A percentile compares a stretch with the other conserved stretches of the same genome.
Evolutionary conservation across 2,888 invertebrate species (phyloP).

Genomic region (Limnephilus lunatus): DNA sequence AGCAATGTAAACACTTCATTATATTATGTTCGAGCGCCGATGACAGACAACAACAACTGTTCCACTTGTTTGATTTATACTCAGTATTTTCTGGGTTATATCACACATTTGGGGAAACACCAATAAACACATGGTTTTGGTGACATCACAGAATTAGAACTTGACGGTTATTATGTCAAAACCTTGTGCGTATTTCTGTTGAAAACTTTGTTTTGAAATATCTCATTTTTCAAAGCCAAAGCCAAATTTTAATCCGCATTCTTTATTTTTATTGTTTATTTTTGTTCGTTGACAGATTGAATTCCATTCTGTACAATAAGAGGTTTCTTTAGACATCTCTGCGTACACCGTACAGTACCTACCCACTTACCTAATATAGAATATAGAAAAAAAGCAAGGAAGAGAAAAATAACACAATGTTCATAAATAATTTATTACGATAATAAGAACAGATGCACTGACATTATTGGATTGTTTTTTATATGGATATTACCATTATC

Average conservation of each 20-base stretch:
- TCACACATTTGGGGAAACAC: neutral
- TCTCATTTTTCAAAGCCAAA: neutral
- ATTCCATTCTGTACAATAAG: neutral
- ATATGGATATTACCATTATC: neutral
- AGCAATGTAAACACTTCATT: slow-evolving; percentile 19
- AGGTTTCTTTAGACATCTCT: neutral
- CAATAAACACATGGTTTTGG: neutral
- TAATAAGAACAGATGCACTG: no score
- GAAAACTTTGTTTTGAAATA: neutral
- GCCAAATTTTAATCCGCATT: neutral
- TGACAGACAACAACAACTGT: slow-evolving; percentile 13
- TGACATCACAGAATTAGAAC: neutral
- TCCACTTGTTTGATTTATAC: neutral
- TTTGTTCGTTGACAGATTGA: neutral
- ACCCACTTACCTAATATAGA: neutral
- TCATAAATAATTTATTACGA: neutral
- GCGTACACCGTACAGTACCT: no score
- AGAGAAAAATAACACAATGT: neutral
- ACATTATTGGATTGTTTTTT: no score
- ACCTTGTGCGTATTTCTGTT: neutral
- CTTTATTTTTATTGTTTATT: neutral
- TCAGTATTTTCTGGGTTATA: neutral
- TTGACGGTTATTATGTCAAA: neutral
- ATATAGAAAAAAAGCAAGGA: no score
- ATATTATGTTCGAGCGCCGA: neutral